Conservation (phyloP, 2,113 vertebrate genomes). For the Oenanthe oenanthe region DNA sequence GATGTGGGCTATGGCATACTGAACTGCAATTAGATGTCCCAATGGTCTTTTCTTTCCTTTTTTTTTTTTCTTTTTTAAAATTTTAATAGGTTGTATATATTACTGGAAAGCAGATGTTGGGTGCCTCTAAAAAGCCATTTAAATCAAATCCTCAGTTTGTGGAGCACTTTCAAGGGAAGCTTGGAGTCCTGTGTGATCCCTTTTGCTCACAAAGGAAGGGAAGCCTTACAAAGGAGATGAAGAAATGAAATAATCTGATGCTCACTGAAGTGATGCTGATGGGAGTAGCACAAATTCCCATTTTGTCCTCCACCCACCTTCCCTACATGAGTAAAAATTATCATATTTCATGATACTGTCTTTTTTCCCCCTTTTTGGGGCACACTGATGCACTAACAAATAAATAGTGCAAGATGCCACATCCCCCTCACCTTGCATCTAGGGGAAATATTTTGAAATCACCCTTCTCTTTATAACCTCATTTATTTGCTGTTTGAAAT, state of each 20-base stretch:
- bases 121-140: background rate
- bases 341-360: background rate
- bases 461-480: background rate
- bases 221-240: background rate
- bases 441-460: background rate
- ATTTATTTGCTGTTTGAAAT: background rate
- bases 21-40: background rate
- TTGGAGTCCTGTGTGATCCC: background rate
- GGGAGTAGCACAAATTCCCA: background rate
- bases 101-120: slow-evolving; percentile 12
- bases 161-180: background rate
- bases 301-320: background rate
- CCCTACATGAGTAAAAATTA: background rate
- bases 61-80: too few relatives aligned
- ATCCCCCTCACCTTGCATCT: background rate
- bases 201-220: background rate
- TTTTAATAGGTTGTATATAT: background rate
- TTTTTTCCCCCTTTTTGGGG: background rate
- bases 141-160: slow-evolving; percentile 3
- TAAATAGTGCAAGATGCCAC: background rate
- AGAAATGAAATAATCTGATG: background rate
- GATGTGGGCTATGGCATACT: background rate
- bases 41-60: background rate
- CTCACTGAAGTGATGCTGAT: background rate
- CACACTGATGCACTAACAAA: background rate